These are phyloP conservation scores for Dicrurus megarhynchus DNA, from an alignment of 2,113 vertebrate species.

Conservation along the genomic window DNA sequence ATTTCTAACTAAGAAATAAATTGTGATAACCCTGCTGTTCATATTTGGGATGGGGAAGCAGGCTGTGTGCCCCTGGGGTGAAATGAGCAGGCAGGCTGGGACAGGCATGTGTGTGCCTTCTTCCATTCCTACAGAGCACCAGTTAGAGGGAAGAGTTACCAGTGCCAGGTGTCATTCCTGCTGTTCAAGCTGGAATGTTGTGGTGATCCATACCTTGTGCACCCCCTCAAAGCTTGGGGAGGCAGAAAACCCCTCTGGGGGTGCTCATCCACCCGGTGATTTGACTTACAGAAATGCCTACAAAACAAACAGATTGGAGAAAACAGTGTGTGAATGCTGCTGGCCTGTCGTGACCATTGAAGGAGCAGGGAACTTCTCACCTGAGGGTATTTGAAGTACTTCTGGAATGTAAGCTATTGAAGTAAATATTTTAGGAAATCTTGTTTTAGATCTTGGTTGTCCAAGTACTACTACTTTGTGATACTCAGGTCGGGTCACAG, in stretches of 20 bases:
- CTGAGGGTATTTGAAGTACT: neutral
- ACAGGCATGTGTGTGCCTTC: neutral
- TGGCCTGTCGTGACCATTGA: neutral
- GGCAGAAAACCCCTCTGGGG: neutral
- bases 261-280: neutral
- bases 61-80: rapidly evolving
- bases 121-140: rapidly evolving
- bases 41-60: neutral
- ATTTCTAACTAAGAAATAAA: constrained; percentile 72
- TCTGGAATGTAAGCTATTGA: neutral
- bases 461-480: neutral
- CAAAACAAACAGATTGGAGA: neutral
- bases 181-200: neutral
- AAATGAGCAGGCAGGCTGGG: neutral
- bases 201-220: neutral
- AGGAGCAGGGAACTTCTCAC: neutral
- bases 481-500: neutral
- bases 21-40: constrained; percentile 51
- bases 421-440: neutral
- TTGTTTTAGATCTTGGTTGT: neutral
- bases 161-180: neutral
- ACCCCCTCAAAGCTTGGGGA: neutral
- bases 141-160: no score
- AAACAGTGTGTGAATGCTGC: neutral
- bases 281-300: neutral